Base-by-base conservation (phyloP, 2,888 invertebrate species). In the Vandiemenella viatica region DNA sequence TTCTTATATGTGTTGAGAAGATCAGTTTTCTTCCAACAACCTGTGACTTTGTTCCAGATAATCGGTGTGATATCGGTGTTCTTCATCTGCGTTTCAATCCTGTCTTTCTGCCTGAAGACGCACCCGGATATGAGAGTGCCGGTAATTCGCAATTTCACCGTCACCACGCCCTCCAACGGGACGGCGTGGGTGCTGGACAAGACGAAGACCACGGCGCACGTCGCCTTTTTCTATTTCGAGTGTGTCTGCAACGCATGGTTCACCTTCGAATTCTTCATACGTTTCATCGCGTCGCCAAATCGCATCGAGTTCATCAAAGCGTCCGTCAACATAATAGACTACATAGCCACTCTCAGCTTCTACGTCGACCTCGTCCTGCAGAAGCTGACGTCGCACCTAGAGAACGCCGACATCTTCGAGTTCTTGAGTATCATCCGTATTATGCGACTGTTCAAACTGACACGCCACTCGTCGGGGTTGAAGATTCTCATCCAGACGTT, bases 191-290 rank as follows among this genome's bases (percentile, higher is more conserved):
- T 82, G 49, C 70, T 93, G 62, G 92, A 95, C 71, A 88, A 87
- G 70, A 76, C 81, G 61, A 85, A 87, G 67, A 96, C 95, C 48
- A 95, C 93, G 70, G 93, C 96, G 52, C 96, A 96, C 70, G 79
- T 89, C 57, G 92, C 91, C 61, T 97, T 97, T 75, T 95, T 95
- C 74, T 96, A 95, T 75, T 90, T 96, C 64, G 96, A 97, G 72
- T 93, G 92, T 73, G 82, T 95, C 58, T 96, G 96, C 73, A 96
- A 96, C 70, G 90, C 96, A 54, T 99, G 98, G 98, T 99, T 98
- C 72, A 96, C 96, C 26, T 78, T 97, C 62, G 96, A 97, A 68
- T 93, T 98, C 66, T 75, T 95, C 61, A 70, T 86, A 53, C 79
- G 95, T 55, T 91, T 96, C 72, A 83, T 92, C 61, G 89, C 93